Conservation (phyloP, 2,113 vertebrate genomes). For the Myotis davidii region DNA sequence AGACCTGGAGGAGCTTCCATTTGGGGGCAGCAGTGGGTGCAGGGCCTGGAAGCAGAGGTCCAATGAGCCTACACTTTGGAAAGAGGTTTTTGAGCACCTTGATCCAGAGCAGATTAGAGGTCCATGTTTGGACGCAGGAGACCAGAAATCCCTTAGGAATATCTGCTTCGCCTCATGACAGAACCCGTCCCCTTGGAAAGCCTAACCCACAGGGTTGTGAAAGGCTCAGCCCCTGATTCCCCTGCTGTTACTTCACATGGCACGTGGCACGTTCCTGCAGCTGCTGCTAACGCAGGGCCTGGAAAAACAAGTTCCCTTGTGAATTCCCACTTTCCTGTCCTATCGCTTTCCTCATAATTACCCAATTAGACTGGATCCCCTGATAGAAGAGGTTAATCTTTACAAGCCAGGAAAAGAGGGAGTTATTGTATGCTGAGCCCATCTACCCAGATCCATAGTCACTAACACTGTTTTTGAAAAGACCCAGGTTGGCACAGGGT, state of each 20-base stretch:
- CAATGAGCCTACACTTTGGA: too few relatives aligned
- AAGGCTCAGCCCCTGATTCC: neutral
- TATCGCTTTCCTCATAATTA: neutral
- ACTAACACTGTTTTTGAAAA: neutral
- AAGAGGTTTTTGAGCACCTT: neutral
- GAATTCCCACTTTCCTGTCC: conserved; percentile 10
- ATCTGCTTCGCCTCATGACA: neutral
- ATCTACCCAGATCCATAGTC: conserved; percentile 6
- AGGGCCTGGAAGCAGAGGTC: neutral
- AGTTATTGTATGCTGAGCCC: neutral
- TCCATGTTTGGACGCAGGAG: accelerated
- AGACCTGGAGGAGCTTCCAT: neutral
- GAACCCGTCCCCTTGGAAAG: neutral
- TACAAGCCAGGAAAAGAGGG: conserved; percentile 15
- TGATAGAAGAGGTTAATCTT: conserved; percentile 69
- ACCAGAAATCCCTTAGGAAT: neutral
- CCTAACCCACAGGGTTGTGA: neutral
- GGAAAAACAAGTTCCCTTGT: neutral
- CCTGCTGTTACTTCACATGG: accelerated
- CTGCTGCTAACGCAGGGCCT: neutral
- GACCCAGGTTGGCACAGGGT: conserved; percentile 24
- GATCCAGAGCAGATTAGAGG: neutral
- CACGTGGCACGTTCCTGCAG: accelerated
- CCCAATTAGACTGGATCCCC: neutral
- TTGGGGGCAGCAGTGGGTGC: neutral